Percentiles rank a stretch among this genome's conserved stretches.
phyloP scores from a whole-genome alignment of 2,797 vertebrate genomes.

The Cryptoprocta ferox region DNA sequence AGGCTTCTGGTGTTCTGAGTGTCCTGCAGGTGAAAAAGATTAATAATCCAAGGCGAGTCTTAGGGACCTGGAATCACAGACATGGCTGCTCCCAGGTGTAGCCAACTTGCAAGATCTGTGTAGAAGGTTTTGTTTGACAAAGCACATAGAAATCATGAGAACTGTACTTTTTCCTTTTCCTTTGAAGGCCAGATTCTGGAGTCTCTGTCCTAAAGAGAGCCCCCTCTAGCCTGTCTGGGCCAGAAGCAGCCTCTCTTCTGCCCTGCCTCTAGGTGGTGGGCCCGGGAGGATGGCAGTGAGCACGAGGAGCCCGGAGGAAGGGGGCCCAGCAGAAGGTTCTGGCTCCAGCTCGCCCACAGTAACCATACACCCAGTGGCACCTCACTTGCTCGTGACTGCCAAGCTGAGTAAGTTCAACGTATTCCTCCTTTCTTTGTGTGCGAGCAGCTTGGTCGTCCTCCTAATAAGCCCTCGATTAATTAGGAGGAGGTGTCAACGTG shows the following conservation, averaged over 20 bases:
- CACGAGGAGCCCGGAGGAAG: not conserved
- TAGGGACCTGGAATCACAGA: not conserved
- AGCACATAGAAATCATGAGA: not conserved
- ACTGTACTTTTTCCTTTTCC: not conserved
- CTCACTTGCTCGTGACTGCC: not conserved
- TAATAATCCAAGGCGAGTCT: not conserved
- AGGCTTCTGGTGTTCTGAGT: not conserved
- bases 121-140: not conserved
- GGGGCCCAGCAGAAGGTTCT: not conserved
- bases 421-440: not conserved
- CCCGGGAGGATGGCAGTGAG: not conserved
- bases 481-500: not conserved
- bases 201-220: not conserved
- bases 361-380: not conserved
- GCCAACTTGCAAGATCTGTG: not conserved
- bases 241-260: not conserved
- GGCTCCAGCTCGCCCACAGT: not conserved
- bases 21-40: not conserved
- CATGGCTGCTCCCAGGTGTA: not conserved
- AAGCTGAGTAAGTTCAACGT: not conserved
- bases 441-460: not conserved
- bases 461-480: constrained; percentile 60
- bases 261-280: not conserved
- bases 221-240: not conserved
- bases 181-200: not conserved